Conservation (phyloP, 2,113 vertebrate species). For the Seriola rivoliana region DNA sequence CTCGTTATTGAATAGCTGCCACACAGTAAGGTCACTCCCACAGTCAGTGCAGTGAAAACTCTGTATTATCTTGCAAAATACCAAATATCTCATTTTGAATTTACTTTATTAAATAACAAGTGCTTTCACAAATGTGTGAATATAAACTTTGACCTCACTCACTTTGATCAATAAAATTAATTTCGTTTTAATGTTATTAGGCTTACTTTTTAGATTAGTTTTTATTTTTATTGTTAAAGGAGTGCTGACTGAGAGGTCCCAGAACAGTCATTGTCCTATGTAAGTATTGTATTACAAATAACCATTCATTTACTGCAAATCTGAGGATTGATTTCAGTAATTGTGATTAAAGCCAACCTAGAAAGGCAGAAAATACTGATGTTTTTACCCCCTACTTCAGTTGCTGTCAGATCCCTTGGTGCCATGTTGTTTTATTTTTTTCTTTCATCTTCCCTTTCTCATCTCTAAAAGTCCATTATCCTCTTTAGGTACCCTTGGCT, state of each 20-base stretch:
- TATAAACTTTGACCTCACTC: background rate
- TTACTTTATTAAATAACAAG: background rate
- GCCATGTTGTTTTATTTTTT: background rate
- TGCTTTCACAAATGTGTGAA: too few species aligned
- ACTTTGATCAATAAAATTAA: background rate
- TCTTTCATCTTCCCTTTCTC: background rate
- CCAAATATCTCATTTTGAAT: background rate
- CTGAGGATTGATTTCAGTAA: background rate
- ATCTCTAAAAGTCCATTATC: background rate
- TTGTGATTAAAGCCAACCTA: background rate
- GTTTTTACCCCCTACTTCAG: background rate
- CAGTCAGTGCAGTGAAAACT: background rate
- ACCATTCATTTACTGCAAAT: background rate
- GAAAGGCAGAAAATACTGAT: background rate
- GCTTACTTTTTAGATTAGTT: background rate
- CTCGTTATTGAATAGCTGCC: constrained; percentile 1
- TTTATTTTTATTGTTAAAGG: too few species aligned
- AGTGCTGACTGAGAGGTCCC: background rate
- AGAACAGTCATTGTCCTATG: background rate
- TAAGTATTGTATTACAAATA: background rate
- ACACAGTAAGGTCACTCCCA: background rate
- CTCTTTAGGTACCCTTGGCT: constrained; percentile 10
- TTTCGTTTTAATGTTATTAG: background rate
- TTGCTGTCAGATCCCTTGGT: background rate
- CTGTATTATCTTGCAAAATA: background rate